Evolutionary conservation across 2,888 invertebrate species (phyloP).

Genomic region (Dryocosmus kuriphilus): DNA sequence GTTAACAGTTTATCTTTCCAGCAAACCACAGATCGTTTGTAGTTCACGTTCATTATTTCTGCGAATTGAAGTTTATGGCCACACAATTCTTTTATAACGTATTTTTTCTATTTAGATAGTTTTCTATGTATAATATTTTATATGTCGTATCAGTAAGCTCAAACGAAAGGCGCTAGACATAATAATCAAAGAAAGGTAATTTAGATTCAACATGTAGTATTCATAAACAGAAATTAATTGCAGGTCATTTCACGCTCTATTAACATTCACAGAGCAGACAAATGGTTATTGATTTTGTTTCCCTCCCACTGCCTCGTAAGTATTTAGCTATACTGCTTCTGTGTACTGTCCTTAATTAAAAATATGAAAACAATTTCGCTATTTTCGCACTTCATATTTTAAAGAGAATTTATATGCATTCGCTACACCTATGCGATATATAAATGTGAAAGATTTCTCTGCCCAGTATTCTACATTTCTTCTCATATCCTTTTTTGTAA

Average conservation of each 20-base stretch:
- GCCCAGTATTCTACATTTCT: neutral
- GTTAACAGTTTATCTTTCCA: constrained; percentile 27
- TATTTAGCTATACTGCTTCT: neutral
- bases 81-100: neutral
- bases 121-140: neutral
- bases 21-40: constrained; percentile 18
- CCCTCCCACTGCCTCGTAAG: neutral
- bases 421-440: neutral
- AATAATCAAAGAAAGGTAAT: constrained; percentile 20
- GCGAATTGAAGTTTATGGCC: neutral
- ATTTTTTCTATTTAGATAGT: neutral
- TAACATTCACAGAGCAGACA: constrained; percentile 29
- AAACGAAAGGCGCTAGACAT: neutral
- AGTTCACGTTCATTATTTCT: constrained; percentile 10
- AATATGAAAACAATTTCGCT: neutral
- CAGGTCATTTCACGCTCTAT: constrained; percentile 24
- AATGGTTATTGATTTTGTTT: constrained; percentile 31
- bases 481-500: neutral
- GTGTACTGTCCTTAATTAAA: neutral
- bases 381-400: neutral
- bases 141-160: neutral
- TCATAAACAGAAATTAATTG: constrained; percentile 37
- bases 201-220: neutral
- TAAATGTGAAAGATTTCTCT: neutral
- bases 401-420: neutral